Percentiles rank a stretch among this genome's conserved stretches.
Evolutionary conservation across 2,113 vertebrate species (phyloP).

Genomic region (Seriola aureovittata): DNA sequence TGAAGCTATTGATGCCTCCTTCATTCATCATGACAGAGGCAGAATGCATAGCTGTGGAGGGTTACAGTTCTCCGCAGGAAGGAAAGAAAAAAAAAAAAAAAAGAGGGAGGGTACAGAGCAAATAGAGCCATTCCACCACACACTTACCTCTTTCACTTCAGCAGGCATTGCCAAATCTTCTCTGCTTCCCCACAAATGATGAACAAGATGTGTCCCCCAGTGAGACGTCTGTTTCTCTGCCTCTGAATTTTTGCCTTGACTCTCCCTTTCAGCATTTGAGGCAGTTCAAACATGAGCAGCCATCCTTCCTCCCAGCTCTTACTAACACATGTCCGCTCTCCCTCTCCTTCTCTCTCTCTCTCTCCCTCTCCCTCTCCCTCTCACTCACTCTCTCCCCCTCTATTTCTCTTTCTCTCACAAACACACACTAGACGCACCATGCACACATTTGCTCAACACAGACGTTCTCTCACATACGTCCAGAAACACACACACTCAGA

Average conservation of each 20-base stretch:
- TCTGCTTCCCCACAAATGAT: constrained; percentile 70
- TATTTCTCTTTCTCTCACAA: constrained; percentile 54
- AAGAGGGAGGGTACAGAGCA: constrained; percentile 68
- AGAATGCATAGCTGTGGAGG: constrained; percentile 63
- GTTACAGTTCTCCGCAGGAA: constrained; percentile 68
- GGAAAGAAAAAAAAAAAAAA: constrained; percentile 50
- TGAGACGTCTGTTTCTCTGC: constrained; percentile 58
- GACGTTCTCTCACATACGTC: constrained; percentile 48
- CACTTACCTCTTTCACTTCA: constrained; percentile 86
- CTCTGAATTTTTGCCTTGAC: constrained; percentile 51
- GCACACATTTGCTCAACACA: constrained; percentile 71
- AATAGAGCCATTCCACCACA: constrained; percentile 72
- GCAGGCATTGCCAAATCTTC: constrained; percentile 81
- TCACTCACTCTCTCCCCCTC: constrained; percentile 45
- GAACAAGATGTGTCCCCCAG: constrained; percentile 66
- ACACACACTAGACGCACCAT: constrained; percentile 63
- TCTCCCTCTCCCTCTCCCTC: constrained; percentile 42
- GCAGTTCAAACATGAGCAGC: constrained; percentile 80
- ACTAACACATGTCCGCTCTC: constrained; percentile 72
- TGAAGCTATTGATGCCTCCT: constrained; percentile 59
- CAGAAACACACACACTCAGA: constrained; percentile 31
- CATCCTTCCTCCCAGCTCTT: constrained; percentile 81
- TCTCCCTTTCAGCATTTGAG: constrained; percentile 69
- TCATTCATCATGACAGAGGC: constrained; percentile 75
- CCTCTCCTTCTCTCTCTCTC: constrained; percentile 23